Base-by-base conservation (phyloP, 2,888 invertebrate genomes). In the Tachina grossa region DNA sequence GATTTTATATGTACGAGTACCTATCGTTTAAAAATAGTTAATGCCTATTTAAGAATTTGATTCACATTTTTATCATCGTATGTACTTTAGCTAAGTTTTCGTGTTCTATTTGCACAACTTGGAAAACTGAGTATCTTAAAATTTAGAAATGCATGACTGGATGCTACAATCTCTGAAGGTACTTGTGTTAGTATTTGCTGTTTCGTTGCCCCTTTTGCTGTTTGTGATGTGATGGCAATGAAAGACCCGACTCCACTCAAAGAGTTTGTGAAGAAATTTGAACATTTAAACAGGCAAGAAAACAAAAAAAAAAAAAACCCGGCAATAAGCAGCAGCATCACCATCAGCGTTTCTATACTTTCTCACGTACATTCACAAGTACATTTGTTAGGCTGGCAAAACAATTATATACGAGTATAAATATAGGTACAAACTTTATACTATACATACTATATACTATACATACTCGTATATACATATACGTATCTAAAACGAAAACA, bases 41-140 rank as follows among this genome's bases (percentile, higher is more conserved):
- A 11, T 5, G 55, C 31, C 31, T 31, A 31, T 31, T 55, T 31
- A 61, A 63, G 57, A 66, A 66, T 76, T 77, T 39, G 11, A 69
- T 66, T 81, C 49, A 69, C 11, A 51, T 55, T 63, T 66, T 45
- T 61, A 19, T 47, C 43, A 31, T 31, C 31, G 4, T 31, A 31
- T 31, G n/a, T 75, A 16, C 61, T 63, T 39, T 19, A 59, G 19
- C 57, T 61, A 45, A 55, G 2, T 74, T 71, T 59, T 63, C 19
- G 19, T 57, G 31, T 65, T 72, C 57, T 68, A 76, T 85, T 85
- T 85, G 79, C 79, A 68, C 71, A 83, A 83, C 53, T 83, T 80
- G 49, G 79, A 65, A n/a, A 51, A 45, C n/a, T 31, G 47, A 13
- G 69, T 82, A 41, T n/a, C 22, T 49, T 31, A 31, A 39, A 75